Evolutionary conservation across 1,140 invertebrate genomes (phyloP), one percentile per base, ranked within the genome.

Genomic region (Danaus melanippus): DNA sequence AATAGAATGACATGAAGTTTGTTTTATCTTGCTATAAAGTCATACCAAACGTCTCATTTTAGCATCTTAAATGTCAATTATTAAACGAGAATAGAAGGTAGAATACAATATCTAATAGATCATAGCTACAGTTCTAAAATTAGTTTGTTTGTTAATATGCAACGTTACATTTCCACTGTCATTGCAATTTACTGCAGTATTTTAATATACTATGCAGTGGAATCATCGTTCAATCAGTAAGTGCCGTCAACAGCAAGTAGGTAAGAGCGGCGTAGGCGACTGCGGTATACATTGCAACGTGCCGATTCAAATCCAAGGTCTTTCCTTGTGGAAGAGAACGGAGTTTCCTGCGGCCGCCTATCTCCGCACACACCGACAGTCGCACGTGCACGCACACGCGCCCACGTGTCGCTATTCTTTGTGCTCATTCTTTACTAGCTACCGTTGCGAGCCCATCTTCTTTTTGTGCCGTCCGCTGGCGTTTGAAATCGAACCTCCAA

Each of bases 251-350:
- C 66, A 62, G 64, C 71, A 72, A 82, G 79, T 79, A 77, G 68
- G 79, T 75, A 83, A 77, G 72, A 66, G 76, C 69, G 67, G 81
- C 74, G 82, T 86, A 84, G 83, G 83, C 80, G 80, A 81, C 77
- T 70, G 74, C 74, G 77, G 80, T 82, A 79, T 72, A 80, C 79
- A 83, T 80, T 85, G 81, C 83, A 84, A 80, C 79, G 78, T 76
- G 81, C 74, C 74, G 79, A 75, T 85, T 85, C 75, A 76, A 74
- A 81, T 76, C 86, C 85, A 88, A 88, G 86, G 86, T 87, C 86
- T 88, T 88, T 88, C 86, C 85, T 88, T 80, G 84, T 88, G 83
- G 84, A 88, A 88, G 86, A 88, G 86, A 88, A 87, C 84, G 86
- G 84, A 75, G 86, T 86, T 88, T 88, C 86, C 85, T 88, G 85